A percentile compares a stretch with the other conserved stretches of the same genome.
Conservation (phyloP, 2,113 vertebrate species). For the Bubo scandiacus region DNA sequence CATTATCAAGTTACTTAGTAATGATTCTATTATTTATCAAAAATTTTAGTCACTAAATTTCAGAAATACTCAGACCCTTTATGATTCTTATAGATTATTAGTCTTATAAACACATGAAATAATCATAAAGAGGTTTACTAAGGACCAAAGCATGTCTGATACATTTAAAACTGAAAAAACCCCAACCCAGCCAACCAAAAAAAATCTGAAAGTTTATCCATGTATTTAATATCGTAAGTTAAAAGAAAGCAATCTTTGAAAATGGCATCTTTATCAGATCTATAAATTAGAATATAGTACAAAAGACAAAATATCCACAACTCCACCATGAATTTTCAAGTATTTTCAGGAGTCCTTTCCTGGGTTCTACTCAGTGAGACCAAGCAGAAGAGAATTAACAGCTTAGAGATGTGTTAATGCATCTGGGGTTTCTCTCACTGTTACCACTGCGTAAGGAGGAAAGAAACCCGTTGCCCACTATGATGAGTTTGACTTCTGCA, state of each 20-base stretch:
- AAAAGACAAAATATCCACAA: not conserved
- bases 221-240: not conserved
- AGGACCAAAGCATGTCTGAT: not conserved
- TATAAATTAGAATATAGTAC: not conserved
- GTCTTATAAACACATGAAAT: not conserved
- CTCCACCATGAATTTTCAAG: not conserved
- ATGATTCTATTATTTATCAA: not conserved
- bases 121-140: not conserved
- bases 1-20: not conserved
- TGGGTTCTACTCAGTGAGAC: not conserved
- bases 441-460: not conserved
- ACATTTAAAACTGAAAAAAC: not conserved
- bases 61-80: not conserved
- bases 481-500: not conserved
- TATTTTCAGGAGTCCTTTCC: not conserved
- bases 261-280: not conserved
- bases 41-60: not conserved
- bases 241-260: not conserved
- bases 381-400: not conserved
- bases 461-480: not conserved
- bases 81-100: not conserved
- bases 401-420: not conserved
- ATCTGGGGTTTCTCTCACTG: not conserved
- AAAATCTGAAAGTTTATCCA: not conserved
- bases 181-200: rapidly evolving